Conservation (phyloP, 2,113 vertebrate genomes). For the Carlito syrichta region DNA sequence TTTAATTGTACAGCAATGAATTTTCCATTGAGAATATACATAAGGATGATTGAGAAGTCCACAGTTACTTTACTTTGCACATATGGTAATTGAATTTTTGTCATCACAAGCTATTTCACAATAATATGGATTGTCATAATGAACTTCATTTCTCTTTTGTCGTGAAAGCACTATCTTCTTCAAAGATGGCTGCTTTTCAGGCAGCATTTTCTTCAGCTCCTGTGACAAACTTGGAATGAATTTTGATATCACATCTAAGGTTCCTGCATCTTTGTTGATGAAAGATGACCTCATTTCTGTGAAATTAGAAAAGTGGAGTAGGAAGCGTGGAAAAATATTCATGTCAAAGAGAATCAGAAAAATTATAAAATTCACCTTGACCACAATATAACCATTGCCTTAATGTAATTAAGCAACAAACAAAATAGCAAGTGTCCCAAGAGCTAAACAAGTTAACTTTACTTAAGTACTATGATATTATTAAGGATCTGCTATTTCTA, state of each 20-base stretch:
- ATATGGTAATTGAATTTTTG: background rate
- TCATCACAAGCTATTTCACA: background rate
- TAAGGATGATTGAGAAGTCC: background rate
- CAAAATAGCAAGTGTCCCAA: background rate
- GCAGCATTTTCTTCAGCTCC: background rate
- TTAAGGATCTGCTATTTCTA: background rate
- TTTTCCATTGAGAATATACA: background rate
- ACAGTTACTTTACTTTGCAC: background rate
- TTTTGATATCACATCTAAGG: constrained; percentile 63
- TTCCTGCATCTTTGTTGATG: constrained; percentile 67
- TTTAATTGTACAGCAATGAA: background rate
- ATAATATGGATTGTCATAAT: too few species aligned
- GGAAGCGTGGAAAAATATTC: background rate
- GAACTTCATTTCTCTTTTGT: background rate
- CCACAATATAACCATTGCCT: background rate
- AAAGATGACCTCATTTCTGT: constrained; percentile 77
- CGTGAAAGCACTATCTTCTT: background rate
- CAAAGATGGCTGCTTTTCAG: background rate
- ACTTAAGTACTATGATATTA: too few species aligned
- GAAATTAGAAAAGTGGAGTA: constrained; percentile 35
- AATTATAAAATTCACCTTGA: background rate
- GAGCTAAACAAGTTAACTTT: background rate
- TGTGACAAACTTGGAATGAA: constrained; percentile 57
- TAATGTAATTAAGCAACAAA: background rate
- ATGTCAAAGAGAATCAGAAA: background rate